These are phyloP conservation scores for Argopecten irradians DNA, from an alignment of 1,140 invertebrate genomes.

Conservation along the genomic window DNA sequence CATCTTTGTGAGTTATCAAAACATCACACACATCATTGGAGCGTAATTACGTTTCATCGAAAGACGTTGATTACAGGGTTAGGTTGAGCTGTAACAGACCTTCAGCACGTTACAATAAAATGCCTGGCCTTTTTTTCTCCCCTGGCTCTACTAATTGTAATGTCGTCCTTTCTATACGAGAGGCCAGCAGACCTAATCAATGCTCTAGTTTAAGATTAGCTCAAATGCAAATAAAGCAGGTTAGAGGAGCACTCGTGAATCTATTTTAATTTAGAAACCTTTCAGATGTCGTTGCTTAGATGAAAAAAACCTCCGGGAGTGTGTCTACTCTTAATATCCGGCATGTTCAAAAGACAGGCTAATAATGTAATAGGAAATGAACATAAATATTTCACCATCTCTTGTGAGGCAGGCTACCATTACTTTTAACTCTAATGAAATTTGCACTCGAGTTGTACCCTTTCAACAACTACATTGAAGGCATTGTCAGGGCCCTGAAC, in stretches of 20 bases:
- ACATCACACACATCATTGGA: slow-evolving; percentile 6
- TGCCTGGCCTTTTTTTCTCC: not conserved
- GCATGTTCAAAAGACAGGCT: slow-evolving; percentile 1
- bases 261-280: slow-evolving; percentile 19
- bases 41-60: not conserved
- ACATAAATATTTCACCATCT: slow-evolving; percentile 19
- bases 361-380: slow-evolving; percentile 2
- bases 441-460: slow-evolving; percentile 7
- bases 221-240: slow-evolving; percentile 22
- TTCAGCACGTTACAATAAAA: not conserved
- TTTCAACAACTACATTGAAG: not conserved
- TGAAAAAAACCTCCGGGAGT: slow-evolving; percentile 20
- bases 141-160: not conserved
- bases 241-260: slow-evolving; percentile 3
- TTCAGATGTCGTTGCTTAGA: not conserved
- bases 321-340: slow-evolving; percentile 16
- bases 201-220: slow-evolving; percentile 1
- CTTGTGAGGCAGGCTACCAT: not conserved
- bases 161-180: not conserved
- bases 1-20: not conserved
- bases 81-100: not conserved
- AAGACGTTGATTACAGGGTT: slow-evolving; percentile 10
- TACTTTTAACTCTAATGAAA: not conserved
- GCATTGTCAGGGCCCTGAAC: not conserved
- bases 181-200: not conserved